Percentiles rank a stretch among this genome's conserved stretches.
These are phyloP conservation scores for Gryllus longicercus DNA, from an alignment of 2,888 invertebrate species.

Conservation along the genomic window DNA sequence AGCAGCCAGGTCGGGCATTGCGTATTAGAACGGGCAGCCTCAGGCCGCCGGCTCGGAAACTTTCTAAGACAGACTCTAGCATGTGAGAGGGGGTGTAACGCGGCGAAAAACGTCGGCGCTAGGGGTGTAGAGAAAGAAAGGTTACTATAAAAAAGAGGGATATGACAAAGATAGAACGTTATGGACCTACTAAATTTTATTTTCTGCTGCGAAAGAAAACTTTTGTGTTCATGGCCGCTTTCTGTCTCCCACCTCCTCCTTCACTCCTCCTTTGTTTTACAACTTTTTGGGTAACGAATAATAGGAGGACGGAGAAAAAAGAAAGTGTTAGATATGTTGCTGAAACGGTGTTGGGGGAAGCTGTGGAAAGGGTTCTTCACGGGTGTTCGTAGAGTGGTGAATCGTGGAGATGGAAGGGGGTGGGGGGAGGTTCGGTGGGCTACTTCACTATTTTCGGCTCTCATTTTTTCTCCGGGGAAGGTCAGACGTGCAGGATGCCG, in stretches of 20 bases:
- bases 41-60: background rate
- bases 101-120: background rate
- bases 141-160: background rate
- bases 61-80: background rate
- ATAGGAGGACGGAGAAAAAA: background rate
- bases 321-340: constrained; percentile 17
- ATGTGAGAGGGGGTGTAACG: background rate
- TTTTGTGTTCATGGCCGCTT: constrained; percentile 23
- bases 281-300: constrained; percentile 17
- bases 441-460: background rate
- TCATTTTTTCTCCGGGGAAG: background rate
- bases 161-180: constrained; percentile 28
- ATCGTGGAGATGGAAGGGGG: background rate
- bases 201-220: constrained; percentile 27
- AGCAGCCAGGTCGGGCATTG: background rate
- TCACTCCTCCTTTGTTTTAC: constrained; percentile 3
- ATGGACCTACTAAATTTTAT: constrained; percentile 29
- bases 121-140: background rate
- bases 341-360: background rate
- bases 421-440: background rate
- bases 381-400: background rate
- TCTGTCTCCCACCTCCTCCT: background rate
- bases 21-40: background rate
- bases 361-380: no score
- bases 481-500: background rate